A percentile compares a stretch with the other conserved stretches of the same genome.
Evolutionary conservation across 2,888 invertebrate species (phyloP).

Genomic region (Zootermopsis nevadensis): DNA sequence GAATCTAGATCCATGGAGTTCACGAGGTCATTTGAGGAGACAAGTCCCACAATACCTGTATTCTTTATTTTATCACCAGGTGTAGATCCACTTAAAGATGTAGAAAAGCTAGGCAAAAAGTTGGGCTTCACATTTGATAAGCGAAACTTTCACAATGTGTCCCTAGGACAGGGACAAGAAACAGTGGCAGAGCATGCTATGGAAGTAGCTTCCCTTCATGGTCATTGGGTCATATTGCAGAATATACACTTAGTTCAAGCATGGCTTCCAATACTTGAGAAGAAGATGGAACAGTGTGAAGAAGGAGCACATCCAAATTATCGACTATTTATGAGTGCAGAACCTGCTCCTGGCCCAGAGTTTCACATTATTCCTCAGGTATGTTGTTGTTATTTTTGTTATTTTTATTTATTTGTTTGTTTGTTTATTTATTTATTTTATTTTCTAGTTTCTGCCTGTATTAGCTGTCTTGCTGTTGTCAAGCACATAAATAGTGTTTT

Average conservation of each 20-base stretch:
- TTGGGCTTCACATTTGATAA: conserved; percentile 83
- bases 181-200: conserved; percentile 90
- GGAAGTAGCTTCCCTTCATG: conserved; percentile 77
- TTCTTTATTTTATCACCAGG: conserved; percentile 96
- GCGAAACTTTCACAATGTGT: conserved; percentile 91
- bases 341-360: conserved; percentile 79
- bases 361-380: conserved; percentile 70
- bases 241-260: conserved; percentile 92
- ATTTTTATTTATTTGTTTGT: not conserved
- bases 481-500: no score
- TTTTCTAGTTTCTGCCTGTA: no score
- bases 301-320: conserved; percentile 74
- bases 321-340: conserved; percentile 86
- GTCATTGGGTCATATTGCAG: conserved; percentile 94
- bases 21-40: conserved; percentile 87
- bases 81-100: conserved; percentile 93
- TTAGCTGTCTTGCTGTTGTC: no score
- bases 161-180: conserved; percentile 95
- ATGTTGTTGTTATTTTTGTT: conserved; percentile 29
- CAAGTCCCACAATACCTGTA: conserved; percentile 84
- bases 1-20: conserved; percentile 84
- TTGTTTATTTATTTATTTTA: no score
- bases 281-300: conserved; percentile 86
- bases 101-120: conserved; percentile 85
- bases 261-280: conserved; percentile 90